Conservation (phyloP, 2,797 vertebrate genomes). For the Siniperca obscura region DNA sequence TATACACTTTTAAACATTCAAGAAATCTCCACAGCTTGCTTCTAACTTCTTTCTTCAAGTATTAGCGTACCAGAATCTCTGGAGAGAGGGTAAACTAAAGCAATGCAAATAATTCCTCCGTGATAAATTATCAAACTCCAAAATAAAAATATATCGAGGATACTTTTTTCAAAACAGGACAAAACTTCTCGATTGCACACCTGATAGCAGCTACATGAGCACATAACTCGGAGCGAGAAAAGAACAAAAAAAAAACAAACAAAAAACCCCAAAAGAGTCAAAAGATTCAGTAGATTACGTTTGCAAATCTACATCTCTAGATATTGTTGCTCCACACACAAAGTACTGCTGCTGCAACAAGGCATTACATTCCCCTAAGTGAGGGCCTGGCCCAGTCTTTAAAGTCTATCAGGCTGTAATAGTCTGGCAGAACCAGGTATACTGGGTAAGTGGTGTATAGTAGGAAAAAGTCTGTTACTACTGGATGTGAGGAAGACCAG, state of each 20-base stretch:
- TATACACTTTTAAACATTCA: slow-evolving; percentile 86
- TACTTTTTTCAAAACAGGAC: slow-evolving; percentile 75
- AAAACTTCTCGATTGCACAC: slow-evolving; percentile 87
- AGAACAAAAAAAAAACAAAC: slow-evolving; percentile 23
- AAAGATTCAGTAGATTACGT: slow-evolving; percentile 85
- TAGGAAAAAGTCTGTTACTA: slow-evolving; percentile 73
- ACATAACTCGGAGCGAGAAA: slow-evolving; percentile 85
- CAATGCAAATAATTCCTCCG: slow-evolving; percentile 77
- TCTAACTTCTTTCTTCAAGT: slow-evolving; percentile 86
- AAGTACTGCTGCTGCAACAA: slow-evolving; percentile 87
- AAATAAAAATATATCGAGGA: slow-evolving; percentile 72
- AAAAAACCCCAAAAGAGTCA: slow-evolving; percentile 49
- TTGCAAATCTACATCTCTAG: slow-evolving; percentile 89
- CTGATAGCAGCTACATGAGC: slow-evolving; percentile 91
- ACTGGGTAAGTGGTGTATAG: slow-evolving; percentile 58
- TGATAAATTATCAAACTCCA: slow-evolving; percentile 82
- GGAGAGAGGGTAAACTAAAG: slow-evolving; percentile 76
- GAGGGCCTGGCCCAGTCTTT: slow-evolving; percentile 74
- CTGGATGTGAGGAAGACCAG: slow-evolving; percentile 60
- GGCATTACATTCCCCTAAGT: slow-evolving; percentile 84
- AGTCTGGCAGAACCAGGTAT: slow-evolving; percentile 68
- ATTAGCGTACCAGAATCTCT: slow-evolving; percentile 84
- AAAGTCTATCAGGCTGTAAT: slow-evolving; percentile 66
- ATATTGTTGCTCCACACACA: slow-evolving; percentile 83
- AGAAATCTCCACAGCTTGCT: slow-evolving; percentile 74